Evolutionary conservation across 2,888 invertebrate genomes (phyloP).

Genomic region (Heteropelma amictum): DNA sequence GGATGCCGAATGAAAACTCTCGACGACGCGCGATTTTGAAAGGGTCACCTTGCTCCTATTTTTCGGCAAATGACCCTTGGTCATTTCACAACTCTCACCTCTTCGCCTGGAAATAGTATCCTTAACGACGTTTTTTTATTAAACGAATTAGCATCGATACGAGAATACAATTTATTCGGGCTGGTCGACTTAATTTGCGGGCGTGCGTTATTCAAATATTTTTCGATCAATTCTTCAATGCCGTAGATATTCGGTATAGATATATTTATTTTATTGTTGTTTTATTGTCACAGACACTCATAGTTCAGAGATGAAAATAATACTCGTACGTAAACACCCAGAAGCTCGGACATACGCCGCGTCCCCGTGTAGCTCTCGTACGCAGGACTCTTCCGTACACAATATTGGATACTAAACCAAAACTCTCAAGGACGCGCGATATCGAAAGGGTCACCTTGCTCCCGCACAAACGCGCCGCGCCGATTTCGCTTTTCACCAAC

Average conservation of each 20-base stretch:
- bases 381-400: neutral
- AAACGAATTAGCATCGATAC: too few relatives aligned
- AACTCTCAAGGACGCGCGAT: slow-evolving; percentile 28
- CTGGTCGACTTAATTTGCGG: too few relatives aligned
- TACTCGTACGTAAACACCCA: neutral
- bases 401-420: slow-evolving; percentile 2
- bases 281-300: slow-evolving; percentile 4
- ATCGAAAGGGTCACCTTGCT: slow-evolving; percentile 12
- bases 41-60: neutral
- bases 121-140: too few relatives aligned
- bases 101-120: too few relatives aligned
- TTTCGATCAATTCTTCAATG: too few relatives aligned
- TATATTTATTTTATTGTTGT: neutral
- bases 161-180: too few relatives aligned
- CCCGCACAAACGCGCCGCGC: too few relatives aligned
- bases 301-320: slow-evolving; percentile 3
- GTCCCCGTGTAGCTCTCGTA: neutral
- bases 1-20: slow-evolving; percentile 16
- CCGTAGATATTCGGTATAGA: neutral
- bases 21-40: slow-evolving; percentile 31
- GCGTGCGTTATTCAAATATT: too few relatives aligned
- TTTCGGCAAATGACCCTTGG: neutral
- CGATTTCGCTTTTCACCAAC: too few relatives aligned
- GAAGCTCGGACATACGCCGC: neutral
- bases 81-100: too few relatives aligned